Percentiles rank a stretch among this genome's conserved stretches.
Evolutionary conservation across 1,140 invertebrate genomes (phyloP).

Genomic region (Elysia chlorotica): DNA sequence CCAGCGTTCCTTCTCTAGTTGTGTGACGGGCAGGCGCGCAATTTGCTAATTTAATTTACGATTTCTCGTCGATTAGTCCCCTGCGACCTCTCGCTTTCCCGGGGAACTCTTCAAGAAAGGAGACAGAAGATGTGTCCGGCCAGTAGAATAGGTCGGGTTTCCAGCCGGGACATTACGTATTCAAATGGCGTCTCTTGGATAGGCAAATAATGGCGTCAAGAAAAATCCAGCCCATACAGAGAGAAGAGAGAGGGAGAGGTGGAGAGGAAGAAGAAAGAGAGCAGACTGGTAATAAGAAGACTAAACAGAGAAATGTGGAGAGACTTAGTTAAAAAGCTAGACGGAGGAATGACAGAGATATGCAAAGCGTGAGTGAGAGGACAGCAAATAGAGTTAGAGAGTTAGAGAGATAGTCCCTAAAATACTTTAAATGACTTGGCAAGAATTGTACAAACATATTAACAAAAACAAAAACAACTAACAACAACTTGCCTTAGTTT

Average conservation of each 20-base stretch:
- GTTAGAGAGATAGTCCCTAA: background rate
- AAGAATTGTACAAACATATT: background rate
- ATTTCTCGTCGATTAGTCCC: constrained; percentile 37
- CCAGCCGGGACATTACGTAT: too few relatives aligned
- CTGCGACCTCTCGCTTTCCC: background rate
- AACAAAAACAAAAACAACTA: background rate
- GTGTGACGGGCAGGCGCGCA: constrained; percentile 34
- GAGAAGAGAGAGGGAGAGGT: background rate
- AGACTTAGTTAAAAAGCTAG: background rate
- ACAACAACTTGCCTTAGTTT: background rate
- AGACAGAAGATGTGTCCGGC: constrained; percentile 2
- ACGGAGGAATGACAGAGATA: too few relatives aligned
- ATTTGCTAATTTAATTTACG: constrained; percentile 47
- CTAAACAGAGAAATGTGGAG: background rate
- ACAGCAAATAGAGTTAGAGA: background rate
- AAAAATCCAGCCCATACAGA: background rate
- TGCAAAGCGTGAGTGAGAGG: background rate
- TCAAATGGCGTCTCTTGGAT: too few relatives aligned
- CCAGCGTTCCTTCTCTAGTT: too few relatives aligned
- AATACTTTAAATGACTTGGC: background rate
- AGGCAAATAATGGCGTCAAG: background rate
- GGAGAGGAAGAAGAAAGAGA: background rate
- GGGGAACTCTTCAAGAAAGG: too few relatives aligned
- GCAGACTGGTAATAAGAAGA: background rate
- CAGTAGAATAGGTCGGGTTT: too few relatives aligned